These are phyloP conservation scores for Cebuella pygmaea DNA, from an alignment of 2,797 vertebrate species.

Conservation along the genomic window DNA sequence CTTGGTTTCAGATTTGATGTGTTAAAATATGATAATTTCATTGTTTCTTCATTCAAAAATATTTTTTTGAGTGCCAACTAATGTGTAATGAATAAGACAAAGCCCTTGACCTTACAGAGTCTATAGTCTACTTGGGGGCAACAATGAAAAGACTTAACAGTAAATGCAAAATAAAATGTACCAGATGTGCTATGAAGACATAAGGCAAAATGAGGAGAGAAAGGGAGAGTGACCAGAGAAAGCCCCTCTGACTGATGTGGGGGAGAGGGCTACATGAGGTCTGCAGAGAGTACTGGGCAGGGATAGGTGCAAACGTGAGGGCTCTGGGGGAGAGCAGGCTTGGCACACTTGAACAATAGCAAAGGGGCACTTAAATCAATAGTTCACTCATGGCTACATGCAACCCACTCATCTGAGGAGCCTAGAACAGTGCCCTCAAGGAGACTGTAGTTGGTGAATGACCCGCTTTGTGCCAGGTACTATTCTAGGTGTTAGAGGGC, in stretches of 20 bases:
- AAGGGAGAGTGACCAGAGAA: not conserved
- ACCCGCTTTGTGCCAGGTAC: not conserved
- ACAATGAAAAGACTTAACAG: not conserved
- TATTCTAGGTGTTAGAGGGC: not conserved
- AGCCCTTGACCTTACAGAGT: not conserved
- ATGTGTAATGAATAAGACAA: not conserved
- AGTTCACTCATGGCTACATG: not conserved
- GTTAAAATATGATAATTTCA: not conserved
- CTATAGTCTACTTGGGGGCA: not conserved
- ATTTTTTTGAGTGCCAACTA: not conserved
- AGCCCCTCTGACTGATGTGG: not conserved
- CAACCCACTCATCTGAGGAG: not conserved
- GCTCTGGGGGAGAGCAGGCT: not conserved
- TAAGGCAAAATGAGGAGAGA: not conserved
- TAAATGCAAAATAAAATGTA: not conserved
- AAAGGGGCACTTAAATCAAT: not conserved
- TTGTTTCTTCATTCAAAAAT: not conserved
- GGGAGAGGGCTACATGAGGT: not conserved
- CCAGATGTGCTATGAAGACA: not conserved
- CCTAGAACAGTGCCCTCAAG: not conserved
- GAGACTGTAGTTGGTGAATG: not conserved
- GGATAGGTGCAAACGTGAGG: not conserved
- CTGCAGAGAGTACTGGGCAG: not conserved
- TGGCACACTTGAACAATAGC: not conserved
- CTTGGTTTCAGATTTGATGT: not conserved